A percentile compares a stretch with the other conserved stretches of the same genome.
Conservation (phyloP, 2,888 invertebrate species). For the Drosophila macrospina region DNA sequence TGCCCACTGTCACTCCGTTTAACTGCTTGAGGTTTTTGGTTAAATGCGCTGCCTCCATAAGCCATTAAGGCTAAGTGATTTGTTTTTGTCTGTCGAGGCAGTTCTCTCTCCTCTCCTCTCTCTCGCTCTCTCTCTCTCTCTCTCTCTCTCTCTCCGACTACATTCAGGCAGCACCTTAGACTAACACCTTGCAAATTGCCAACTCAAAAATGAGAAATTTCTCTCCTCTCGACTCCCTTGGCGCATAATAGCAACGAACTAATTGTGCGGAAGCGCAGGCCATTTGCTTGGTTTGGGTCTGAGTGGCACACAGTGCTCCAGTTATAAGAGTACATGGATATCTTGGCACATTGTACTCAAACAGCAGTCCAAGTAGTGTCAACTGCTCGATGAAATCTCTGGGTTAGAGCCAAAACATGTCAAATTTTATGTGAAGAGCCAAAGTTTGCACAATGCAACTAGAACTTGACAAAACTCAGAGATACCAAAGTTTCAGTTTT, state of each 20-base stretch:
- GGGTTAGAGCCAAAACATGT: conserved; percentile 50
- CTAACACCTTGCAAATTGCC: conserved; percentile 77
- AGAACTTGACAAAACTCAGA: conserved; percentile 57
- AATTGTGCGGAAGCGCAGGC: conserved; percentile 75
- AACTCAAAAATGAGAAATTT: conserved; percentile 34
- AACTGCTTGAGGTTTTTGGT: conserved; percentile 82
- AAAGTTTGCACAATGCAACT: conserved; percentile 72
- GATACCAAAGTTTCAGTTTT: conserved; percentile 67
- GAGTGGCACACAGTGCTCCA: conserved; percentile 56
- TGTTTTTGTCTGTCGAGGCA: conserved; percentile 72
- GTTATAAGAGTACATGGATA: conserved; percentile 34
- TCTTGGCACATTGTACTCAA: conserved; percentile 25
- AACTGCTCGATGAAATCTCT: conserved; percentile 56
- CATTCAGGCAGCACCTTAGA: conserved; percentile 45
- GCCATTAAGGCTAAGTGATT: conserved; percentile 85
- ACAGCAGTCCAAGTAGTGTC: conserved; percentile 52
- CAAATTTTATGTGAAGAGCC: conserved; percentile 65
- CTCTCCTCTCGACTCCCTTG: conserved; percentile 29
- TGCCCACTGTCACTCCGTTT: conserved; percentile 56
- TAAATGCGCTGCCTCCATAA: conserved; percentile 80
- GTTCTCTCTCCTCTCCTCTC: not conserved
- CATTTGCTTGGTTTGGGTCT: conserved; percentile 41
- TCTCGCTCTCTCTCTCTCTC: not conserved
- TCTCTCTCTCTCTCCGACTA: not conserved
- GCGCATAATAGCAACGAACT: conserved; percentile 66